These are phyloP conservation scores for Pantherophis guttatus DNA, from an alignment of 2,113 vertebrate species.

Conservation along the genomic window DNA sequence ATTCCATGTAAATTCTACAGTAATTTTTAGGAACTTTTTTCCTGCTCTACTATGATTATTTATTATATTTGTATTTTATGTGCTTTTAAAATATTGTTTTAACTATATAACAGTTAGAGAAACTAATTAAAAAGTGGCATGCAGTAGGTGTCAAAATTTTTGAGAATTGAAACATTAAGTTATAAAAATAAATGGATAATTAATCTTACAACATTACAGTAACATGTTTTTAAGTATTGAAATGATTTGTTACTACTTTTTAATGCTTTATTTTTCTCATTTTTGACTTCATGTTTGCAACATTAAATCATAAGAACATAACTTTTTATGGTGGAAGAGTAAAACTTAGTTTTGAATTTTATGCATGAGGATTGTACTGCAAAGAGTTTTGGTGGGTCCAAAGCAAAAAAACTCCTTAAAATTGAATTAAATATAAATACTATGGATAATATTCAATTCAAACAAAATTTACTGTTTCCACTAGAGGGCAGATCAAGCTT, in stretches of 20 bases:
- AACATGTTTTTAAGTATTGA: neutral
- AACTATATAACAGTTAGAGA: neutral
- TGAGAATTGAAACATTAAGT: neutral
- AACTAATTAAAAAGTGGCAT: neutral
- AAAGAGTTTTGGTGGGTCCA: neutral
- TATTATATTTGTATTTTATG: neutral
- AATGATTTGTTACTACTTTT: neutral
- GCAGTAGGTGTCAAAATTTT: neutral
- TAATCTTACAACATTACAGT: neutral
- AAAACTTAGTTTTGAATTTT: neutral
- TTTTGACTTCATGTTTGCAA: neutral
- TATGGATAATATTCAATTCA: neutral
- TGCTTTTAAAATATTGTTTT: neutral
- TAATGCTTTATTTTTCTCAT: neutral
- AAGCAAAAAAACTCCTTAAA: neutral
- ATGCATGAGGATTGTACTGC: neutral
- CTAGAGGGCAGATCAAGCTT: slow-evolving; percentile 86
- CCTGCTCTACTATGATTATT: neutral
- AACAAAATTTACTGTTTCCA: slow-evolving; percentile 55
- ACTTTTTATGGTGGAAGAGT: neutral
- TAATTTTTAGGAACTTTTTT: neutral
- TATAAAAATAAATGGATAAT: neutral
- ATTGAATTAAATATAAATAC: neutral
- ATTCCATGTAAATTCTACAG: neutral
- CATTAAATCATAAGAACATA: neutral